Percentiles rank a stretch among this genome's conserved stretches.
phyloP scores from a whole-genome alignment of 1,140 invertebrate genomes.

The Oryzaephilus surinamensis region DNA sequence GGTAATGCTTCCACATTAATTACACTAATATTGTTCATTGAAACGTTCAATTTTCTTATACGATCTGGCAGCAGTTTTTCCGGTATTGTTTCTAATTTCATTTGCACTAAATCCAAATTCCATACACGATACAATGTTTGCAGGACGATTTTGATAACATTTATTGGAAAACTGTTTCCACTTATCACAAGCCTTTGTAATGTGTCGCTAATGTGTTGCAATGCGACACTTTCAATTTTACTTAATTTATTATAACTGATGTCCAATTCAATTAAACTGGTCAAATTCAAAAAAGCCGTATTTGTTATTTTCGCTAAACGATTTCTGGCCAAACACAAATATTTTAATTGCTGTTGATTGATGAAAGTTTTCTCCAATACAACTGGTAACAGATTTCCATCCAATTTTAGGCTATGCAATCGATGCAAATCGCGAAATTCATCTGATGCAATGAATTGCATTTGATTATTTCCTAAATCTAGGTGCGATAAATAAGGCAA shows the following conservation, averaged over 20 bases:
- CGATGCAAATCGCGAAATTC: constrained; percentile 59
- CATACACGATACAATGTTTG: constrained; percentile 45
- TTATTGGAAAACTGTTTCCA: constrained; percentile 45
- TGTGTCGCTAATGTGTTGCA: constrained; percentile 48
- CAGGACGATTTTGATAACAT: constrained; percentile 39
- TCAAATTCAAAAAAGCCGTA: constrained; percentile 57
- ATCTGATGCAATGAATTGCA: constrained; percentile 64
- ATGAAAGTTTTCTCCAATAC: constrained; percentile 62
- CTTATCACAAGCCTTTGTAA: constrained; percentile 53
- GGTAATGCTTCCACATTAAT: constrained; percentile 32
- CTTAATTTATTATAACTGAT: constrained; percentile 63
- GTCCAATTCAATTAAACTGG: constrained; percentile 52
- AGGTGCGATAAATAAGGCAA: constrained; percentile 55
- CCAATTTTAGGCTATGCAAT: constrained; percentile 55
- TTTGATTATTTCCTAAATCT: constrained; percentile 65
- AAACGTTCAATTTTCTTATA: constrained; percentile 44
- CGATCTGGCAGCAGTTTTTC: constrained; percentile 42
- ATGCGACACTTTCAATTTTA: constrained; percentile 47
- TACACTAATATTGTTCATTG: constrained; percentile 39
- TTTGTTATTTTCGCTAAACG: constrained; percentile 58
- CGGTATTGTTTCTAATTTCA: constrained; percentile 45
- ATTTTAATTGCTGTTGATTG: constrained; percentile 46
- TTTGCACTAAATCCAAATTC: constrained; percentile 46
- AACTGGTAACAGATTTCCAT: constrained; percentile 67
- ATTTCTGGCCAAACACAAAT: constrained; percentile 55